Conservation (phyloP, 2,113 vertebrate species). For the Notothenia rossii region DNA sequence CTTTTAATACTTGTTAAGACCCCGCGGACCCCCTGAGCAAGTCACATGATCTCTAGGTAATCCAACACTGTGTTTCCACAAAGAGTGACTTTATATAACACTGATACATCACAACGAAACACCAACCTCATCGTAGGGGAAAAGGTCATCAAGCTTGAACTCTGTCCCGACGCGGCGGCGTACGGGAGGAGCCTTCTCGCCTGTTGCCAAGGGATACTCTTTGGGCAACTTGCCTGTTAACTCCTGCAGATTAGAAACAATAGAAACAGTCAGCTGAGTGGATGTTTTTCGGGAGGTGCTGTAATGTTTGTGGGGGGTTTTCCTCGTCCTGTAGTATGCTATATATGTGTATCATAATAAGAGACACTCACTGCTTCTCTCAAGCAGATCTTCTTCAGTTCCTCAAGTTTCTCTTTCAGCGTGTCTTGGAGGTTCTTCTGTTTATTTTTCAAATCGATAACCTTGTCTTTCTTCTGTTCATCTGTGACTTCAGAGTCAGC, state of each 20-base stretch:
- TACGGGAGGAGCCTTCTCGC: slow-evolving; percentile 91
- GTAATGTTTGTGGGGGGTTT: too few relatives aligned
- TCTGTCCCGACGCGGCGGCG: slow-evolving; percentile 90
- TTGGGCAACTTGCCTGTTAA: slow-evolving; percentile 93
- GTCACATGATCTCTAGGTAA: slow-evolving; percentile 11
- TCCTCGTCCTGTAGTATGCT: too few relatives aligned
- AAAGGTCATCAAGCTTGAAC: slow-evolving; percentile 92
- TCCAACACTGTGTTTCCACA: slow-evolving; percentile 13
- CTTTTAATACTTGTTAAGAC: too few relatives aligned
- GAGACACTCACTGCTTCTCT: slow-evolving; percentile 93
- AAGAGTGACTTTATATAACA: slow-evolving; percentile 4
- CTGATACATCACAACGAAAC: background rate
- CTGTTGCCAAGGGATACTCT: slow-evolving; percentile 92
- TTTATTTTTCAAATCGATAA: slow-evolving; percentile 92
- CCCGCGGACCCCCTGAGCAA: too few relatives aligned
- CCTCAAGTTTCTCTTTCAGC: slow-evolving; percentile 90
- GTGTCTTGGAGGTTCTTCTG: slow-evolving; percentile 90
- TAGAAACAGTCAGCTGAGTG: slow-evolving; percentile 13
- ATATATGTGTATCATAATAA: too few relatives aligned
- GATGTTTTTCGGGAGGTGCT: background rate
- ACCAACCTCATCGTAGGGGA: slow-evolving; percentile 89
- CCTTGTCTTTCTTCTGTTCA: slow-evolving; percentile 95
- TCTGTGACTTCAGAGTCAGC: slow-evolving; percentile 93
- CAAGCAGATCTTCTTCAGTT: slow-evolving; percentile 94
- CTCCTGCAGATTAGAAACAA: slow-evolving; percentile 83